Conservation (phyloP, 2,113 vertebrate species). For the Callocephalon fimbriatum region DNA sequence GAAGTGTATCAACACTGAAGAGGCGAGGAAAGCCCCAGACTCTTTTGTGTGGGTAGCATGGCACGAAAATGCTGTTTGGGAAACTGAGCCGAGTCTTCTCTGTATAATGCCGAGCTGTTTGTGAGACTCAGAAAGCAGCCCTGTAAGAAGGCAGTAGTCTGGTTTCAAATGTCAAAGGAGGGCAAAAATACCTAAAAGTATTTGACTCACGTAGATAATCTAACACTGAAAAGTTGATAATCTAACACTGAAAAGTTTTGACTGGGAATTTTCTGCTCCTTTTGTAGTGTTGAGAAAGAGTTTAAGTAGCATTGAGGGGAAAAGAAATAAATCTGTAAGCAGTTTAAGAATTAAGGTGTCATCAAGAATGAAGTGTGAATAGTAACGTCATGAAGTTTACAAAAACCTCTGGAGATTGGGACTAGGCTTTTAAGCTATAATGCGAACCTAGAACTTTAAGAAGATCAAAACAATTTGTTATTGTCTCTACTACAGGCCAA, state of each 20-base stretch:
- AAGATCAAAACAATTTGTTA: background rate
- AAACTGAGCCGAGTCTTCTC: background rate
- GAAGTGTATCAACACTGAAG: background rate
- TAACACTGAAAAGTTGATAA: background rate
- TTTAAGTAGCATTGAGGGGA: accelerated
- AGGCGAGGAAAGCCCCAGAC: background rate
- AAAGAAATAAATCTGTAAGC: background rate
- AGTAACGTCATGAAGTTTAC: background rate
- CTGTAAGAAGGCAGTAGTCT: background rate
- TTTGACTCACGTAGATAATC: background rate
- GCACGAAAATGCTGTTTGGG: constrained; percentile 18
- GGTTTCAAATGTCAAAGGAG: constrained; percentile 36
- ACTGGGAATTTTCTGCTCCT: background rate
- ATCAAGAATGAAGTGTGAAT: background rate
- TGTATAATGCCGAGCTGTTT: background rate
- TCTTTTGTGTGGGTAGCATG: background rate
- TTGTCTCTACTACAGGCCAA: background rate
- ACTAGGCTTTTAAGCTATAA: background rate
- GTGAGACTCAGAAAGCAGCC: background rate
- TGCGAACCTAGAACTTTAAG: background rate
- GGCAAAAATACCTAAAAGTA: constrained; percentile 1
- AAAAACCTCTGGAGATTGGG: background rate
- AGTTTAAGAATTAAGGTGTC: background rate
- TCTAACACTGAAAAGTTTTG: background rate
- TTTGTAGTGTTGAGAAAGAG: background rate